Evolutionary conservation across 2,113 vertebrate species (phyloP), one percentile per base, ranked within the genome.

Genomic region (Atherinomorus stipes): DNA sequence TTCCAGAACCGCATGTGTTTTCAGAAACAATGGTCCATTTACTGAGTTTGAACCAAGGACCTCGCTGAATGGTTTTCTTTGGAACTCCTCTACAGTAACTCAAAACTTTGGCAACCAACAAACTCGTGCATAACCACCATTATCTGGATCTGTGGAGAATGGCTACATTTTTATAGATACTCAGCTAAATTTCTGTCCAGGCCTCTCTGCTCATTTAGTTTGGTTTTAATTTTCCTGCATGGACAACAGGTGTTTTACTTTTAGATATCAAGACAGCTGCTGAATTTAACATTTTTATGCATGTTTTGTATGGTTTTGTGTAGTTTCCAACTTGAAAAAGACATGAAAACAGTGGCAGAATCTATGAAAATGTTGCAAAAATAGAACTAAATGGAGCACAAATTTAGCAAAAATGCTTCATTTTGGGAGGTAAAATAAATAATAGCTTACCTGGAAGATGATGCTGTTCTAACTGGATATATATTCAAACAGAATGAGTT

Each of bases 1-100:
- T 70, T 47, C 18, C 13, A 64, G 64, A 52, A 47, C 56, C 52
- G 22, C 45, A 38, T 11, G 8, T 23, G 47, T 50, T 63, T 54
- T 60, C 38, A 76, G 58, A 81, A 56, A 71, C 37, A 25, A 58
- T 12, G 3, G 13, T 62, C 4, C 52, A 18, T 37, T 49, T 47
- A 21, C 23, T 40, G 22, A 16, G 19, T 8, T 31, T 28, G 18
- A 38, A 50, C 42, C 25, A 52, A 56, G 13, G 11, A 53, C 50
- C n/a, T n/a, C 1, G 13, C 9, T 37, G 15, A 28, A 50, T 7
- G 25, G 31, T 69, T 71, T 28, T 47, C 37, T 65, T 73, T 75
- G 18, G 38, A 79, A 21, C 15, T 68, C 13, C 13, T 59, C 9
- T 37, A 15, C 28, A n/a, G 22, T 40, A n/a, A 72, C 49, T 77